Base-by-base conservation (phyloP, 2,888 invertebrate species). In the Megalurothrips usitatus region DNA sequence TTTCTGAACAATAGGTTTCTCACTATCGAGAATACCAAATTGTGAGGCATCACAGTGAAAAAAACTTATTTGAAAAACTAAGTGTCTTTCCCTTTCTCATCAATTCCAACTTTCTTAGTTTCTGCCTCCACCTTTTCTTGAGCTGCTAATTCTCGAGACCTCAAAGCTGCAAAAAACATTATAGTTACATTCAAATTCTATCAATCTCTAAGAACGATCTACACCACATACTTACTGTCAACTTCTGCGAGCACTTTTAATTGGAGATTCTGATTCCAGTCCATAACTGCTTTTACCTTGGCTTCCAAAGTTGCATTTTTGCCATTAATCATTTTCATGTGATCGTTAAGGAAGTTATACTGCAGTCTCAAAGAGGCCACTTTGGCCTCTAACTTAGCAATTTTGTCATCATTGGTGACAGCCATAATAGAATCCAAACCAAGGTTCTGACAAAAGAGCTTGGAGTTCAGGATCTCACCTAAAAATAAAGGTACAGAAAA, bases 341-440 rank as follows among this genome's bases (percentile, higher is more conserved):
- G 68, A 75, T 75, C 68, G 23, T 75, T 75, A 1, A 75, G 68
- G 12, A 75, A 75, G 26, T 75, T 26, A 26, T 75, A 26, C 23
- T 75, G 68, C 26, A 75, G 68, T 26, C 26, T n/a, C 23, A 75
- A 26, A 26, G 68, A 75, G 4, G 68, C 68, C 12, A 75, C 26
- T 75, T 75, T 75, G 12, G 68, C 68, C 23, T 75, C 68, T 26
- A 75, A 10, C 26, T 75, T 75, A 11, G 68, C 68, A 26, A 75
- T 75, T 75, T 75, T 75, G 12, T 75, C 68, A 75, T 26, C 68
- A 75, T 75, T 75, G 8, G 68, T 75, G 26, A 75, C 68, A 23
- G 68, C 68, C 68, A 75, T 75, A 26, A 75, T 75, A 26, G 68
- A 75, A 26, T 75, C 68, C 26, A 75, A 75, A 75, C 68, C 68